phyloP scores from a whole-genome alignment of 2,113 vertebrate species.

The Campylorhamphus procurvoides region DNA sequence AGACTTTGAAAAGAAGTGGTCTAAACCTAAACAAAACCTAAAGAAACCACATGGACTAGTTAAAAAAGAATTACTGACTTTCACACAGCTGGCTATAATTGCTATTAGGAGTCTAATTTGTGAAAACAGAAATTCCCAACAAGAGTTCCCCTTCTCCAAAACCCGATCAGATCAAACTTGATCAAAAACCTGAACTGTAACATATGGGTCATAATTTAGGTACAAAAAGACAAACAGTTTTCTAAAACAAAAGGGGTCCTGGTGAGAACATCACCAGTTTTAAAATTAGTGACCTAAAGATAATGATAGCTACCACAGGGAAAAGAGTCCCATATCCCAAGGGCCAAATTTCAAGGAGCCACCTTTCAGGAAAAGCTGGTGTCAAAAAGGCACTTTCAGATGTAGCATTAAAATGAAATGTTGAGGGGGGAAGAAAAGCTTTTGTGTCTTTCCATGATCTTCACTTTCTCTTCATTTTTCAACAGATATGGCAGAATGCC shows the following conservation, averaged over 20 bases:
- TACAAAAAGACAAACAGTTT: neutral
- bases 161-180: neutral
- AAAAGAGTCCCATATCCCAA: neutral
- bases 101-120: neutral
- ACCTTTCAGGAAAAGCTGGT: neutral
- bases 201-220: neutral
- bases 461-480: neutral
- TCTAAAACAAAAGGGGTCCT: neutral
- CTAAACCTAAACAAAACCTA: neutral
- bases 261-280: neutral
- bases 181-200: neutral
- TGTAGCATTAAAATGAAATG: neutral
- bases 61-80: neutral
- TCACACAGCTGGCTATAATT: neutral
- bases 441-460: neutral
- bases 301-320: neutral
- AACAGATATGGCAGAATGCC: constrained; percentile 88
- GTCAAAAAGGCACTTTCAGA: neutral
- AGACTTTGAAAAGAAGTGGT: neutral
- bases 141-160: neutral
- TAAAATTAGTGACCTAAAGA: neutral
- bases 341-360: neutral
- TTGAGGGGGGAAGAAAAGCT: neutral
- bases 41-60: neutral
- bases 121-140: neutral